phyloP scores from a whole-genome alignment of 2,888 invertebrate genomes.

The Dyspetes luteomarginatus region DNA sequence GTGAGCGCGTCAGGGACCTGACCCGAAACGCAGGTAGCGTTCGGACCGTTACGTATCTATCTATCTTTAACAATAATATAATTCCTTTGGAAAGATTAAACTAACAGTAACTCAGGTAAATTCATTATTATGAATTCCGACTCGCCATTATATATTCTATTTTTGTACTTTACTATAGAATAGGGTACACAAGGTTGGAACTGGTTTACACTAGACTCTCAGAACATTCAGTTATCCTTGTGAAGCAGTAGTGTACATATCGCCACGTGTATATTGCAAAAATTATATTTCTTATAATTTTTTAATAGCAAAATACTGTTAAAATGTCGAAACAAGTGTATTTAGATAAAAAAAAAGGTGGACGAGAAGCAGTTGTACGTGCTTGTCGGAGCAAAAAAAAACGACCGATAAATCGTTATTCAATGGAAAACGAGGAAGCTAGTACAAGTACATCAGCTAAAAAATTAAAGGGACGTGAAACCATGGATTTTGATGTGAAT shows the following conservation, averaged over 20 bases:
- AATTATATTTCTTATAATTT: not conserved
- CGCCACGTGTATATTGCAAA: not conserved
- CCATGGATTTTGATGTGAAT: not conserved
- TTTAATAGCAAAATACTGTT: not conserved
- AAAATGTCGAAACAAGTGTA: not conserved
- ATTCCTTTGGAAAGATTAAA: too few relatives aligned
- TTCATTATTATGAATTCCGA: too few relatives aligned
- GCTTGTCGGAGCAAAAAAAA: not conserved
- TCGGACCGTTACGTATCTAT: too few relatives aligned
- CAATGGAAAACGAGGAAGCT: not conserved
- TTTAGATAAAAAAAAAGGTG: not conserved
- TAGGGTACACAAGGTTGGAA: not conserved
- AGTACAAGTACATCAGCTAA: not conserved
- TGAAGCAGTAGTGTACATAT: not conserved
- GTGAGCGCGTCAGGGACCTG: too few relatives aligned
- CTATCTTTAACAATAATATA: too few relatives aligned
- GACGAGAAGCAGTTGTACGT: not conserved
- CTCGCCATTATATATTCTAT: too few relatives aligned
- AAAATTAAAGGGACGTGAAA: not conserved
- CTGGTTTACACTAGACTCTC: not conserved
- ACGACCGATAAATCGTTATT: not conserved
- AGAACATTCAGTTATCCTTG: not conserved
- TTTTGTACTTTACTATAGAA: too few relatives aligned
- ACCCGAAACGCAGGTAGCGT: too few relatives aligned
- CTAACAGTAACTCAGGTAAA: too few relatives aligned